Evolutionary conservation across 2,797 vertebrate species (phyloP).

Genomic region (Pantherophis alleghaniensis): DNA sequence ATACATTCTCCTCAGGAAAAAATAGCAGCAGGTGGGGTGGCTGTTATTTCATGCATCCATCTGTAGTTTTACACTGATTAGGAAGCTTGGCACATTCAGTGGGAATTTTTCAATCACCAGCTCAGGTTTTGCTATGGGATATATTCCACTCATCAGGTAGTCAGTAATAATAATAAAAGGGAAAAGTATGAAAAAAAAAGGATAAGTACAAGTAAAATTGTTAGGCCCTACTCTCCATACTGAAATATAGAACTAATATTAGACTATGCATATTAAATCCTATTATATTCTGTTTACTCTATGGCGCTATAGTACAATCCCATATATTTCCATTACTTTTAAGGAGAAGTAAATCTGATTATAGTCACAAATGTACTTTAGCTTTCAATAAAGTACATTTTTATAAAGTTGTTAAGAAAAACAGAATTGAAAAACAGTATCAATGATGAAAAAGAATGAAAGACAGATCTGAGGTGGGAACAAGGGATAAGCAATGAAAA

Average conservation of each 20-base stretch:
- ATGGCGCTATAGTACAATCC: not conserved
- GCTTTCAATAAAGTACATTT: not conserved
- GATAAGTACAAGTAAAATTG: not conserved
- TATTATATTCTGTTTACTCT: not conserved
- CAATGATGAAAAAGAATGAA: not conserved
- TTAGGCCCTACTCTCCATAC: not conserved
- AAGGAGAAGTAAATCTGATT: not conserved
- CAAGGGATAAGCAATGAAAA: not conserved
- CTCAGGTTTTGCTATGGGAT: constrained; percentile 1
- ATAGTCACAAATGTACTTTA: not conserved
- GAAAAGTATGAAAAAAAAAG: not conserved
- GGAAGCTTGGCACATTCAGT: constrained; percentile 9
- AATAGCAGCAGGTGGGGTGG: not conserved
- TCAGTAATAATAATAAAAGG: not conserved
- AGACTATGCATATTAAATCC: not conserved
- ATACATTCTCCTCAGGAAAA: not conserved
- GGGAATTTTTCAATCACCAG: not conserved
- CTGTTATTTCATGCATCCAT: not conserved
- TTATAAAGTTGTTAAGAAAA: not conserved
- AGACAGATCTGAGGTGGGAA: not conserved
- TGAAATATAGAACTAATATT: not conserved
- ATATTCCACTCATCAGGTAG: not conserved
- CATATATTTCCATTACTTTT: not conserved
- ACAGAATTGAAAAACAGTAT: not conserved
- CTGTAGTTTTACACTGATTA: not conserved